Evolutionary conservation across 1,140 invertebrate species (phyloP).

Genomic region (Paralvinella palmiformis): DNA sequence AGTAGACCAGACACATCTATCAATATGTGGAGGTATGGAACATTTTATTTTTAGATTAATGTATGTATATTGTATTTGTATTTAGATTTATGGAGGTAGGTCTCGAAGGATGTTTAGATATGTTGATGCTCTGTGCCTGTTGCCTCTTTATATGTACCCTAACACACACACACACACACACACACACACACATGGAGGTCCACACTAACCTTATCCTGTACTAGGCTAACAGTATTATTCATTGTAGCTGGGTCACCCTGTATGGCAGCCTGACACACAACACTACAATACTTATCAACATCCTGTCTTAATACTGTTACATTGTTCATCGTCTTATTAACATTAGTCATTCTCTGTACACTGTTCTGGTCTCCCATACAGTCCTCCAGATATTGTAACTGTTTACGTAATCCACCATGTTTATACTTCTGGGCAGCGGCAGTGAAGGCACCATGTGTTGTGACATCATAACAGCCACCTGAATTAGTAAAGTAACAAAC

Average conservation of each 20-base stretch:
- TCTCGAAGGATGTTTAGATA: no score
- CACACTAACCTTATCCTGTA: background rate
- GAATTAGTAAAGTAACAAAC: no score
- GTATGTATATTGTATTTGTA: no score
- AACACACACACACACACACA: background rate
- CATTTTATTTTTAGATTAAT: no score
- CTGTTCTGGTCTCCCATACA: background rate
- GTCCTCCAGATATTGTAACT: slow-evolving; percentile 70
- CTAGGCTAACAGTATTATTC: background rate
- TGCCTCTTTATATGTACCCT: no score
- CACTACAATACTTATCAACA: slow-evolving; percentile 6
- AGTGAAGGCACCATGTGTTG: slow-evolving; percentile 88
- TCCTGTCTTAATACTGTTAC: background rate
- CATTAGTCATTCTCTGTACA: no score
- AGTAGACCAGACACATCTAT: no score
- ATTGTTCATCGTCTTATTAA: background rate
- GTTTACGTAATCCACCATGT: slow-evolving; percentile 75
- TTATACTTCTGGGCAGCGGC: slow-evolving; percentile 79
- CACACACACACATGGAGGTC: background rate
- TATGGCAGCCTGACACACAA: slow-evolving; percentile 12
- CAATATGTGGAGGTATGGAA: no score
- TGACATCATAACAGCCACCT: slow-evolving; percentile 64
- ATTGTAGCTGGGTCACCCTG: background rate
- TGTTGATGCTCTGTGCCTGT: no score
- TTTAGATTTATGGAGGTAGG: no score